phyloP scores from a whole-genome alignment of 1,140 invertebrate genomes.

The Nylanderia fulva region DNA sequence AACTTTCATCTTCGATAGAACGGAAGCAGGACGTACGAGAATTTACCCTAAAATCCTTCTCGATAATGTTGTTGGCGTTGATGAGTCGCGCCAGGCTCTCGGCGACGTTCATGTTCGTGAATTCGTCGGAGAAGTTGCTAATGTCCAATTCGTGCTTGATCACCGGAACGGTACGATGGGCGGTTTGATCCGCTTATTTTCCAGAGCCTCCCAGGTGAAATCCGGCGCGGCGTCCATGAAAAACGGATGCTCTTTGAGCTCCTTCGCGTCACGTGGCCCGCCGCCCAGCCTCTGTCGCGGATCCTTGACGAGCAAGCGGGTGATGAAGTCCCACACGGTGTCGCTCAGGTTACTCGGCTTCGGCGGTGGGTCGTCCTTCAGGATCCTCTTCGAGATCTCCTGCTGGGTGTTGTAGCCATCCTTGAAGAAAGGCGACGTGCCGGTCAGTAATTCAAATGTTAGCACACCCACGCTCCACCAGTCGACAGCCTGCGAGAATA shows the following conservation, averaged over 20 bases:
- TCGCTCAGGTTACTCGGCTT: constrained; percentile 91
- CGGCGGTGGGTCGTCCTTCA: constrained; percentile 92
- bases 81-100: constrained; percentile 96
- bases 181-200: constrained; percentile 90
- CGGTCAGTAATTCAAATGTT: constrained; percentile 98
- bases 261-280: constrained; percentile 91
- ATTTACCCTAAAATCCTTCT: constrained; percentile 94
- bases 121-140: constrained; percentile 98
- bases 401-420: constrained; percentile 97
- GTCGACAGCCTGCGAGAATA: constrained; percentile 93
- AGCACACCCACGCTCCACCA: constrained; percentile 99
- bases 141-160: constrained; percentile 95
- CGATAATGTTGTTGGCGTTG: constrained; percentile 91
- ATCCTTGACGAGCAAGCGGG: constrained; percentile 94
- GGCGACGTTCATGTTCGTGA: constrained; percentile 95
- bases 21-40: not conserved
- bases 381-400: constrained; percentile 96
- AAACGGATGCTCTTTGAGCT: constrained; percentile 95
- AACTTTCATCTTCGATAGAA: too few relatives aligned
- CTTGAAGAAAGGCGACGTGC: constrained; percentile 98
- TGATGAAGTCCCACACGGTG: constrained; percentile 89
- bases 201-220: constrained; percentile 91
- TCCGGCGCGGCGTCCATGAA: constrained; percentile 87
- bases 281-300: constrained; percentile 94
- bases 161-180: constrained; percentile 94